A percentile compares a stretch with the other conserved stretches of the same genome.
Evolutionary conservation across 2,888 invertebrate genomes (phyloP).

Genomic region (Ophonus ardosiacus): DNA sequence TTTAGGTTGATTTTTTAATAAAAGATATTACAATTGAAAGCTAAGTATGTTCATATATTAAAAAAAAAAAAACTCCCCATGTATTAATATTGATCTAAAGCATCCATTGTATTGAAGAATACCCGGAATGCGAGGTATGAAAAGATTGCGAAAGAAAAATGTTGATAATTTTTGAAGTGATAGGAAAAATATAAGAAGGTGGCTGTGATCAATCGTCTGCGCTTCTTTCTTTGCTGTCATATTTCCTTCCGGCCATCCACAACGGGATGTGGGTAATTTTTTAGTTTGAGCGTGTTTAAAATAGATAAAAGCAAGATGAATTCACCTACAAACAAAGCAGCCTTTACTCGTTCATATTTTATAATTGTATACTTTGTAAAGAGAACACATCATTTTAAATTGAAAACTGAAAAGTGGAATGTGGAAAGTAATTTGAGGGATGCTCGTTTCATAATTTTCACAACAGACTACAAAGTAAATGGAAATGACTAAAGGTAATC

Average conservation of each 20-base stretch:
- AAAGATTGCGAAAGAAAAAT: slow-evolving; percentile 27
- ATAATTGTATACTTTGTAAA: slow-evolving; percentile 21
- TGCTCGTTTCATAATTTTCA: slow-evolving; percentile 2
- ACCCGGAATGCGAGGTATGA: slow-evolving; percentile 18
- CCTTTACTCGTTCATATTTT: not conserved
- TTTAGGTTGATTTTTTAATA: too few relatives aligned
- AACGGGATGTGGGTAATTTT: slow-evolving; percentile 36
- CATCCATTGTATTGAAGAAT: not conserved
- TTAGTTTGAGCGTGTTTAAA: slow-evolving; percentile 42
- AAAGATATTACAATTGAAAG: too few relatives aligned
- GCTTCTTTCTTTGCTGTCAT: slow-evolving; percentile 43
- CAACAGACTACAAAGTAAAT: not conserved
- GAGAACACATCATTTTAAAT: slow-evolving; percentile 4
- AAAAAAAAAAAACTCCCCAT: not conserved
- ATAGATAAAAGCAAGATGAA: slow-evolving; percentile 48
- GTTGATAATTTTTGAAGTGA: slow-evolving; percentile 42
- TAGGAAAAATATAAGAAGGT: slow-evolving; percentile 47
- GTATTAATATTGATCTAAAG: not conserved
- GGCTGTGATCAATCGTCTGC: slow-evolving; percentile 30
- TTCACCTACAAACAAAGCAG: slow-evolving; percentile 22
- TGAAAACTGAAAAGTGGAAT: slow-evolving; percentile 8
- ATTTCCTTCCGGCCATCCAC: slow-evolving; percentile 29
- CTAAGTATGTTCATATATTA: too few relatives aligned
- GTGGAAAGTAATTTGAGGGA: slow-evolving; percentile 21
- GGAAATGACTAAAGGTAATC: too few relatives aligned